A percentile compares a stretch with the other conserved stretches of the same genome.
Evolutionary conservation across 2,888 invertebrate genomes (phyloP).

Genomic region (Liopterus haemorrhoidalis): DNA sequence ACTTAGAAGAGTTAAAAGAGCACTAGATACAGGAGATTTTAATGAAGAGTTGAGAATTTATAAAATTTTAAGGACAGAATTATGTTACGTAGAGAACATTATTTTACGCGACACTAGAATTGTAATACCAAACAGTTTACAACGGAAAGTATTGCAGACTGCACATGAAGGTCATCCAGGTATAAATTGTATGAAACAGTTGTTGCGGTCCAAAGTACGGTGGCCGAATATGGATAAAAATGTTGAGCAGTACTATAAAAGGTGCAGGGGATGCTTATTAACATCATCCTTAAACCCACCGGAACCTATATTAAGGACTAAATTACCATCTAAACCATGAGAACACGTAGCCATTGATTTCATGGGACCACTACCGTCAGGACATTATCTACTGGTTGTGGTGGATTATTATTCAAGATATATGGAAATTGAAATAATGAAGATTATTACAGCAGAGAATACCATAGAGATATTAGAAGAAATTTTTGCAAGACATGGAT

Average conservation of each 20-base stretch:
- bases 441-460: constrained; percentile 9
- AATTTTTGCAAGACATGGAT: constrained; percentile 10
- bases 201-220: constrained; percentile 31
- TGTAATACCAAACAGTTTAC: constrained; percentile 13
- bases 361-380: constrained; percentile 27
- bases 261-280: constrained; percentile 27
- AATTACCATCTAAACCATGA: constrained; percentile 25
- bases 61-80: constrained; percentile 8
- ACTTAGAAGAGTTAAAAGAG: not conserved
- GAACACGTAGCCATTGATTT: constrained; percentile 28
- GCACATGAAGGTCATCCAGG: constrained; percentile 29
- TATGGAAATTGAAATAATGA: constrained; percentile 15
- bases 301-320: constrained; percentile 25
- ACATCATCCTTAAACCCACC: constrained; percentile 22
- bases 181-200: constrained; percentile 6
- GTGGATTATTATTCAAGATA: constrained; percentile 31
- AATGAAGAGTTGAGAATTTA: not conserved
- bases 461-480: constrained; percentile 6
- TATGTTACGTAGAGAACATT: not conserved
- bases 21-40: not conserved
- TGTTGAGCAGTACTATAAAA: constrained; percentile 26
- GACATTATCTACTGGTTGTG: constrained; percentile 24
- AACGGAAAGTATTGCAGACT: constrained; percentile 10
- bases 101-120: constrained; percentile 11
- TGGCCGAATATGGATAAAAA: constrained; percentile 30